Evolutionary conservation across 2,113 vertebrate genomes (phyloP).

Genomic region (Gobiocypris rarus): DNA sequence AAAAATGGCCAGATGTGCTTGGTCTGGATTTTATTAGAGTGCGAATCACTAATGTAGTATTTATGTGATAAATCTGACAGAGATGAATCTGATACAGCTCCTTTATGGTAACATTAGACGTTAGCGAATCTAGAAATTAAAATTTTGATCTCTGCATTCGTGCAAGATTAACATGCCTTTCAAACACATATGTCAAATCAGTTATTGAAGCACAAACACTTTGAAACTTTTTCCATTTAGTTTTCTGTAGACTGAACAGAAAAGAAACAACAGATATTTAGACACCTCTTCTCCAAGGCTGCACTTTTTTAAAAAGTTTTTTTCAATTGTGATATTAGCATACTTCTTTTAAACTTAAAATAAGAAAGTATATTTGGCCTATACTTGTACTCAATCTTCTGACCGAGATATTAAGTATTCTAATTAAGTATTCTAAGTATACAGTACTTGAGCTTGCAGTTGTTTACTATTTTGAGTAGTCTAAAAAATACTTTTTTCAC

Average conservation of each 20-base stretch:
- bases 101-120: constrained; percentile 4
- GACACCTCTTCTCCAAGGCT: not conserved
- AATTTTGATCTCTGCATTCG: not conserved
- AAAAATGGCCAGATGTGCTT: constrained; percentile 40
- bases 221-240: not conserved
- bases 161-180: not conserved
- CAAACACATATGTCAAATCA: constrained; percentile 15
- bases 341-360: no score
- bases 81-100: constrained; percentile 7
- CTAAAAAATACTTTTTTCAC: no score
- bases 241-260: not conserved
- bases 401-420: no score
- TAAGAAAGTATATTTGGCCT: no score
- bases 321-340: no score
- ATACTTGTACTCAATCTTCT: no score
- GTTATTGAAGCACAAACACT: not conserved
- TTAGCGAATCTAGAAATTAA: no score
- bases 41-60: constrained; percentile 31
- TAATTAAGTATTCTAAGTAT: no score
- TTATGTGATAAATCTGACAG: constrained; percentile 43
- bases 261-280: not conserved
- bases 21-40: constrained; percentile 46
- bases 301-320: not conserved
- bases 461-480: no score
- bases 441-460: no score